Evolutionary conservation across 2,113 vertebrate species (phyloP), one percentile per base, ranked within the genome.

Genomic region (Lasiurus cinereus): DNA sequence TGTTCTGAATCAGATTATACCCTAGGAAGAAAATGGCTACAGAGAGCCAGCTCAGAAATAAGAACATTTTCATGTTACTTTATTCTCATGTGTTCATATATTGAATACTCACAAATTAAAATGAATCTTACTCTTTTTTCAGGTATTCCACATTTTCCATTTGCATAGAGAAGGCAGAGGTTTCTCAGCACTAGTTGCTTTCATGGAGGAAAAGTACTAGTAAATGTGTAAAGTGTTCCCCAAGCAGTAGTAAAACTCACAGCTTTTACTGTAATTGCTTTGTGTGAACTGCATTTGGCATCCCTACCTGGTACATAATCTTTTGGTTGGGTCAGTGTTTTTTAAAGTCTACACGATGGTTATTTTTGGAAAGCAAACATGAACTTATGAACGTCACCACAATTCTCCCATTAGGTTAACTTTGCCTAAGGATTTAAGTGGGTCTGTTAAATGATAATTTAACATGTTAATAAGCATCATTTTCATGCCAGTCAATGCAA

Each of bases 1-100:
- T 95, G 94, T 94, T 97, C 88, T 89, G 95, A 98, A 97, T 98
- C 96, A 97, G 91, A 97, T 98, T 97, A 96, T 96, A 97, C 91
- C 76, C 96, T 54, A 83, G 39, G 94, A 98, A 93, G 91, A 98
- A 98, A 98, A 96, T 73, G 46, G 46, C 83, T 93, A 95, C 73
- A 64, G 95, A 94, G 22, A 90, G 86, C 59, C 90, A 86, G 54
- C 73, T 56, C 88, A 97, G 36, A 87, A 95, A 96, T 22, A 90
- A 94, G 95, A 95, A 95, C 5, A 14, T 66, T 95, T 96, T 91
- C 90, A 95, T 93, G 0, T 0, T 80, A 62, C 85, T 74, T 89
- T 43, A 78, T 59, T 27, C 11, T 50, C 70, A 56, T 33, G 21
- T 39, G 39, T 39, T 39, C 39, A 39, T 39, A 39, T 39, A 39